A percentile compares a stretch with the other conserved stretches of the same genome.
These are phyloP conservation scores for Globodera rostochiensis DNA, from an alignment of 1,140 invertebrate genomes.

Conservation along the genomic window DNA sequence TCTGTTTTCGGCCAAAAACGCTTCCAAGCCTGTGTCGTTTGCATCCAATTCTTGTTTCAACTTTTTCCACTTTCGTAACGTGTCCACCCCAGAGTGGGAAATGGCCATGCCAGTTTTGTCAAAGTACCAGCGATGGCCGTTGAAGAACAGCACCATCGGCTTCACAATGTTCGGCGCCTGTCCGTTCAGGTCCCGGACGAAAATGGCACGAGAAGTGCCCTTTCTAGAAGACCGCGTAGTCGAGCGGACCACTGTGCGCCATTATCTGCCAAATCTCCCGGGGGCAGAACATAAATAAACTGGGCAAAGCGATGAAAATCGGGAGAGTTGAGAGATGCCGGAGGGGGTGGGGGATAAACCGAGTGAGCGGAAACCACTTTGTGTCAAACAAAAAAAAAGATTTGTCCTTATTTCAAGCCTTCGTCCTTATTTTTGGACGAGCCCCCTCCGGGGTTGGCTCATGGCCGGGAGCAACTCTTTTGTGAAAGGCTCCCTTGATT, in stretches of 20 bases:
- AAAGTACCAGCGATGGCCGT: neutral
- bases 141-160: neutral
- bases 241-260: no score
- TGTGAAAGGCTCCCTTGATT: constrained; percentile 17
- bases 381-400: constrained; percentile 18
- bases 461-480: neutral
- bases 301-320: constrained; percentile 6
- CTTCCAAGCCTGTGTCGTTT: no score
- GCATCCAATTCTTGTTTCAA: neutral
- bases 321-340: neutral
- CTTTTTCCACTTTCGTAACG: neutral
- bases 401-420: no score
- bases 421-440: no score
- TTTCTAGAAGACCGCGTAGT: no score
- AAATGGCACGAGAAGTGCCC: neutral
- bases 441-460: neutral
- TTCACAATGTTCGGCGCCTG: neutral
- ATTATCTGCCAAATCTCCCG: neutral
- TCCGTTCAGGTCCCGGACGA: neutral
- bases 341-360: neutral
- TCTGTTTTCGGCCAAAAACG: no score
- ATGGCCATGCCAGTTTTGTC: neutral
- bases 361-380: constrained; percentile 12
- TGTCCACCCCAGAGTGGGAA: neutral
- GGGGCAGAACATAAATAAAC: neutral